These are phyloP conservation scores for Subanguina moxae DNA, from an alignment of 1,140 invertebrate species.

Conservation along the genomic window DNA sequence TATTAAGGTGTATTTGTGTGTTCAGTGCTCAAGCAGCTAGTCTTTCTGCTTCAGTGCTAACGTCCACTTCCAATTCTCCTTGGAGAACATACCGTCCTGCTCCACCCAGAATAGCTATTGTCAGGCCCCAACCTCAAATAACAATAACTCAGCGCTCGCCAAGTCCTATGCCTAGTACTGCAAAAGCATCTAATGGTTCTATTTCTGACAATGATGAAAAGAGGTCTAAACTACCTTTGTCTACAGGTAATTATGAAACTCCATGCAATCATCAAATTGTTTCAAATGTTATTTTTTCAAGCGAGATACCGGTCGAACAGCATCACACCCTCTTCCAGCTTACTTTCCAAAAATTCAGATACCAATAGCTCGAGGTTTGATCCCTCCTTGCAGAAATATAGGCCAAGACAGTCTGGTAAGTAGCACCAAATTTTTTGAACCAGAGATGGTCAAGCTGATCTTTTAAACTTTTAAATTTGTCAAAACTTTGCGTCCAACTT, in stretches of 20 bases:
- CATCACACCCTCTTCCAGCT: conserved; percentile 7
- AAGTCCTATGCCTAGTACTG: conserved; percentile 33
- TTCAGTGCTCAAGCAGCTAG: neutral
- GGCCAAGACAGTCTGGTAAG: neutral
- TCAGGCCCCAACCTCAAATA: conserved; percentile 46
- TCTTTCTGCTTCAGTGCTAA: conserved; percentile 10
- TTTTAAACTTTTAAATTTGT: neutral
- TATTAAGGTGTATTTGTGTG: conserved; percentile 19
- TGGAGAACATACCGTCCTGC: conserved; percentile 5
- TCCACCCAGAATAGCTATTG: conserved; percentile 42
- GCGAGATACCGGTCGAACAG: too few relatives aligned
- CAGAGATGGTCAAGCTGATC: too few relatives aligned
- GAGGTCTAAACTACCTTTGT: conserved; percentile 34
- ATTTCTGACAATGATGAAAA: conserved; percentile 6
- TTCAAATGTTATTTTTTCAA: neutral
- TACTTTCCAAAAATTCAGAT: neutral
- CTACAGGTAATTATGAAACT: conserved; percentile 23
- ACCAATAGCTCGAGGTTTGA: neutral
- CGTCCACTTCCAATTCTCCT: conserved; percentile 9
- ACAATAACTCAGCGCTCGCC: conserved; percentile 38
- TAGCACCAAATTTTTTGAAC: too few relatives aligned
- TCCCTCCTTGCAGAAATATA: neutral
- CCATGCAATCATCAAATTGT: neutral
- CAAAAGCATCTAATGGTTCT: neutral
- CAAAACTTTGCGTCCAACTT: neutral